phyloP scores from a whole-genome alignment of 2,888 invertebrate species.

The Folsomia candida region DNA sequence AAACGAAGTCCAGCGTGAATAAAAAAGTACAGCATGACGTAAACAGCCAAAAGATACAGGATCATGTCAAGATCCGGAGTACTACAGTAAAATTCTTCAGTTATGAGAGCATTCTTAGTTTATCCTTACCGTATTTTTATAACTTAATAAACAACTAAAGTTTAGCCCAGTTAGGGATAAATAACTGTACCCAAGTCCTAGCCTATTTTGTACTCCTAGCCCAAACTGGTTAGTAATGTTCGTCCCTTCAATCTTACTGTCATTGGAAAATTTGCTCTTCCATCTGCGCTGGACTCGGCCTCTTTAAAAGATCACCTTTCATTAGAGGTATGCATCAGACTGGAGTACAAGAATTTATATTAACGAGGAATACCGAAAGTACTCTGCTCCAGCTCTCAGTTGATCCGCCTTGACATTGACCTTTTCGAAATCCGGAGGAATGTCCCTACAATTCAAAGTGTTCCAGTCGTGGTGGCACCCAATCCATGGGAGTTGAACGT shows the following conservation, averaged over 20 bases:
- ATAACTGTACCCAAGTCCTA: background rate
- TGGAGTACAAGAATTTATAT: too few species aligned
- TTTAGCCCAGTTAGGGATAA: too few species aligned
- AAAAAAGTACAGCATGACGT: background rate
- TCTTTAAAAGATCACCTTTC: constrained; percentile 1
- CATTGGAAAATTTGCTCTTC: background rate
- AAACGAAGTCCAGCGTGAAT: background rate
- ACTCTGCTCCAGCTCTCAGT: constrained; percentile 4
- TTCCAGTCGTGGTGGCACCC: background rate
- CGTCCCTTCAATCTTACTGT: background rate
- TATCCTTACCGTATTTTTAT: too few species aligned
- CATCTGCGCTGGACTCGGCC: constrained; percentile 9
- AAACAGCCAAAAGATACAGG: background rate
- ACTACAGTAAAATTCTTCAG: background rate
- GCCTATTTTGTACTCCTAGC: background rate
- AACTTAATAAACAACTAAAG: too few species aligned
- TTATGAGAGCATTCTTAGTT: too few species aligned
- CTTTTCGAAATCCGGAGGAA: constrained; percentile 8
- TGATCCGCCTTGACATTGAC: background rate
- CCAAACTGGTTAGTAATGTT: background rate
- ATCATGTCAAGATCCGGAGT: background rate
- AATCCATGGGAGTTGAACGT: background rate
- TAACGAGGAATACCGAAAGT: background rate
- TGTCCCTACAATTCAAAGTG: background rate
- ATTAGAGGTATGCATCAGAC: background rate